Conservation (phyloP, 1,140 invertebrate genomes). For the Caenorhabditis inopinata region DNA sequence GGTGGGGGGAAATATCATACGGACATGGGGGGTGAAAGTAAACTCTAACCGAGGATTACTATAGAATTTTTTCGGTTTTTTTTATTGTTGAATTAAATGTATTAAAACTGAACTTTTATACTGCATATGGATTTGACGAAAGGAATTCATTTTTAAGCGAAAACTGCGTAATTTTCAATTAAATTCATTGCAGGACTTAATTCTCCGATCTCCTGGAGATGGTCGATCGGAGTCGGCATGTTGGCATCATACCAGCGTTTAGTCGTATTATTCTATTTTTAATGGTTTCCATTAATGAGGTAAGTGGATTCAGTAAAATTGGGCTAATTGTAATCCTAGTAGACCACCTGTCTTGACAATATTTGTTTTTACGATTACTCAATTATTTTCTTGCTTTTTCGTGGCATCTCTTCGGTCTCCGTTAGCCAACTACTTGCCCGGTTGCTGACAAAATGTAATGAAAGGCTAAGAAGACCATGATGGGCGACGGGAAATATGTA, state of each 20-base stretch:
- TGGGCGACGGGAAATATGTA: conserved; percentile 22
- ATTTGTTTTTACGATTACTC: background rate
- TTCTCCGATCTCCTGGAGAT: conserved; percentile 10
- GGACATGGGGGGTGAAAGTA: too few species aligned
- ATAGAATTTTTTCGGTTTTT: too few species aligned
- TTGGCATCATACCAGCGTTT: background rate
- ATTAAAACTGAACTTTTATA: too few species aligned
- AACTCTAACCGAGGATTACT: too few species aligned
- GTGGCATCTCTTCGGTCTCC: background rate
- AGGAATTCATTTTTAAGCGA: too few species aligned
- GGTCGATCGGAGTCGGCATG: conserved; percentile 14
- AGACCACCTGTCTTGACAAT: background rate
- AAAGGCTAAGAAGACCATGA: background rate
- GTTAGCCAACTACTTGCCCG: conserved; percentile 6
- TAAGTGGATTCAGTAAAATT: background rate
- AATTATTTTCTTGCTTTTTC: conserved; percentile 4
- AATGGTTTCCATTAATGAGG: background rate
- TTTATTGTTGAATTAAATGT: too few species aligned
- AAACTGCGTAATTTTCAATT: too few species aligned
- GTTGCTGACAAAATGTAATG: background rate
- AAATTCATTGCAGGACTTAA: background rate
- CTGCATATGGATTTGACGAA: too few species aligned
- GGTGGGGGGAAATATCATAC: too few species aligned
- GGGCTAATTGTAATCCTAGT: background rate
- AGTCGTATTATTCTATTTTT: background rate